Percentiles rank a stretch among this genome's conserved stretches.
These are phyloP conservation scores for Esox niger DNA, from an alignment of 2,113 vertebrate species.

Conservation along the genomic window DNA sequence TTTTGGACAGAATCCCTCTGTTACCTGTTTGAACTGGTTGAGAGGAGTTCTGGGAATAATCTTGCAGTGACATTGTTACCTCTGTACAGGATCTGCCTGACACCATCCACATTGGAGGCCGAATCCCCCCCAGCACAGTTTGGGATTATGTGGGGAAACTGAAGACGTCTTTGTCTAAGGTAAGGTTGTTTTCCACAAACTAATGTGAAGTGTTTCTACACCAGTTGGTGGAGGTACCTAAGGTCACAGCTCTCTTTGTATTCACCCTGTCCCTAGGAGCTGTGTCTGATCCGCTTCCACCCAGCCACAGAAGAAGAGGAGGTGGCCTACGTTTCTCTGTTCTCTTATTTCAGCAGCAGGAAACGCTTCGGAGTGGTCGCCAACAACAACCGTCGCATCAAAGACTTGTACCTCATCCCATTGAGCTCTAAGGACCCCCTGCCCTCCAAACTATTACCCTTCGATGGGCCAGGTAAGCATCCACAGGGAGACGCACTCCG, in stretches of 20 bases:
- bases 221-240: background rate
- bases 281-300: slow-evolving; percentile 96
- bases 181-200: slow-evolving; percentile 53
- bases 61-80: slow-evolving; percentile 7
- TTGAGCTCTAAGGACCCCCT: slow-evolving; percentile 91
- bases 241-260: background rate
- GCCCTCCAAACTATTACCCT: slow-evolving; percentile 94
- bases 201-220: background rate
- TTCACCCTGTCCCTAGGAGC: slow-evolving; percentile 73
- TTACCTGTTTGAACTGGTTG: background rate
- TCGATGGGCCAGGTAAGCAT: slow-evolving; percentile 98
- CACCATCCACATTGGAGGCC: slow-evolving; percentile 93
- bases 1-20: background rate
- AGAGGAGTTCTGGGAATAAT: background rate
- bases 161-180: slow-evolving; percentile 94
- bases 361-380: slow-evolving; percentile 95
- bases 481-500: slow-evolving; percentile 54
- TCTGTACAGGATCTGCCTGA: slow-evolving; percentile 91
- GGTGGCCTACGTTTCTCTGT: slow-evolving; percentile 95
- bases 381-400: slow-evolving; percentile 94
- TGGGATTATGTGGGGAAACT: slow-evolving; percentile 99
- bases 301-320: slow-evolving; percentile 97
- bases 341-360: slow-evolving; percentile 98
- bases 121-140: slow-evolving; percentile 92
- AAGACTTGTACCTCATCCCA: slow-evolving; percentile 98